Evolutionary conservation across 1,140 invertebrate species (phyloP).

Genomic region (Calosoma granatense): DNA sequence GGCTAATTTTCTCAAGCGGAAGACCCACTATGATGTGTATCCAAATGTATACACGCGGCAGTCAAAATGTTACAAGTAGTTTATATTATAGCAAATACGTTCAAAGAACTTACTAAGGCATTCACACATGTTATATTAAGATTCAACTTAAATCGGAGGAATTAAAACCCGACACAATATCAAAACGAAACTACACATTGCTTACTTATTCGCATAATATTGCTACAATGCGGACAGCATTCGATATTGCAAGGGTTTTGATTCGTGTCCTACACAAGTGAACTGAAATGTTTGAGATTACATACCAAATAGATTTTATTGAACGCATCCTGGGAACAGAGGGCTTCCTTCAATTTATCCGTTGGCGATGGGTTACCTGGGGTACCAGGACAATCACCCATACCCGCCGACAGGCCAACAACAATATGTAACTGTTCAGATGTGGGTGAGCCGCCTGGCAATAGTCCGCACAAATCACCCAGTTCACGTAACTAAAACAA

Average conservation of each 20-base stretch:
- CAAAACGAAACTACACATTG: too few species aligned
- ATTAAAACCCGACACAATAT: too few species aligned
- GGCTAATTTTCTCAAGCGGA: too few species aligned
- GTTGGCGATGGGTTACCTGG: conserved; percentile 55
- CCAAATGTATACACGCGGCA: too few species aligned
- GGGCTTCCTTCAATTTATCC: conserved; percentile 78
- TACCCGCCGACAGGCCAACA: conserved; percentile 79
- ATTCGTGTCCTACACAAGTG: too few species aligned
- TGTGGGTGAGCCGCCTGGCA: conserved; percentile 73
- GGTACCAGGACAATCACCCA: conserved; percentile 56
- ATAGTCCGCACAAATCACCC: conserved; percentile 82
- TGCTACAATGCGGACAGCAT: too few species aligned
- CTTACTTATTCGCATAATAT: too few species aligned
- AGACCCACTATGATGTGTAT: too few species aligned
- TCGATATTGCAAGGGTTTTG: too few species aligned
- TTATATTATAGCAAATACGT: not conserved
- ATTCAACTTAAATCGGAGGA: conserved; percentile 1
- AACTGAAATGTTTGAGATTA: conserved; percentile 8
- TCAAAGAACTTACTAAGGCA: not conserved
- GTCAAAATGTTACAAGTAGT: too few species aligned
- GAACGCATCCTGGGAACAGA: conserved; percentile 83
- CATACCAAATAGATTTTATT: conserved; percentile 76
- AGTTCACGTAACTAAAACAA: conserved; percentile 63
- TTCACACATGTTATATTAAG: conserved; percentile 3
- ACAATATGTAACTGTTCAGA: conserved; percentile 83